Evolutionary conservation across 2,888 invertebrate genomes (phyloP), one percentile per base, ranked within the genome.

Genomic region (Cheilosia soror): DNA sequence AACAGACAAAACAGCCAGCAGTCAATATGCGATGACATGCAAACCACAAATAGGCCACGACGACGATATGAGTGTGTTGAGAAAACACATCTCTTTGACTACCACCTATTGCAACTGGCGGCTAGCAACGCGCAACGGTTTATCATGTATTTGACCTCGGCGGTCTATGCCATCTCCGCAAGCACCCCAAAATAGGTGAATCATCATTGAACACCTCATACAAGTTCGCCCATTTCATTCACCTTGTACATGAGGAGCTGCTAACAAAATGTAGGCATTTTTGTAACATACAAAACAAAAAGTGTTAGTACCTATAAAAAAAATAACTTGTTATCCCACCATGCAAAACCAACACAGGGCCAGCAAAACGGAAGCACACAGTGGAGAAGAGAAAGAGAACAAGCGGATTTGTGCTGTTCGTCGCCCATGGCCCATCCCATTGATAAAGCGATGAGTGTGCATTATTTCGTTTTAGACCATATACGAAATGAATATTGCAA

Each of bases 361-460:
- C 63, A 55, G 47, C 66, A 66, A 79, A 81, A 71, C 85, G 85
- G 85, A 85, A 85, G 77, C 72, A 49, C 60, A 55, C 47, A 37
- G 42, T 69, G 25, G 42, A 33, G 44, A 33, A 76, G 42, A 33
- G 44, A 33, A 76, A 69, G 20, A 69, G 58, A 72, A 62, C 76
- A 71, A 71, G 55, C 81, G 51, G 79, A 75, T 84, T 80, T 69
- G 33, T 71, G 73, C 68, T 79, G 42, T 62, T 33, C 55, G 53
- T 62, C 65, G 65, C 84, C 84, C 84, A 84, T 62, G 60, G 65
- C 84, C 84, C 84, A 84, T 75, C 80, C 84, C 80, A 84, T 84
- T 84, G 84, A 84, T 80, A 80, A 84, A 76, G 58, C 60, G 65
- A 66, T 84, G 84, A 80, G 80, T 80, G 55, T 75, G 47, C 83